phyloP scores from a whole-genome alignment of 1,140 invertebrate species.

The Tetramorium alpestre region DNA sequence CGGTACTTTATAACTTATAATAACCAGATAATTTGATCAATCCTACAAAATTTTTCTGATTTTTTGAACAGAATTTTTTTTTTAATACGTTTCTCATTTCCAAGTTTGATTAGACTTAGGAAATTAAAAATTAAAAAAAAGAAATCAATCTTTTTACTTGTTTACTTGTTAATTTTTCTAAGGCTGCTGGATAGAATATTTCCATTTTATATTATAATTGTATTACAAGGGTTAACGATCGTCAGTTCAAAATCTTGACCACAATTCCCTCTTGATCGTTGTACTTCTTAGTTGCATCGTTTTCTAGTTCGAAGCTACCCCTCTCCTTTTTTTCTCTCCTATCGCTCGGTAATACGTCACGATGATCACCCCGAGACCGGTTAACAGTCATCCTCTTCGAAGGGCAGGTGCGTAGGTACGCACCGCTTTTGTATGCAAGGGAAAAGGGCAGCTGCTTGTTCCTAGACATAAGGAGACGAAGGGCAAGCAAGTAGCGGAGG shows the following conservation, averaged over 20 bases:
- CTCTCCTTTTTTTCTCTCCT: conserved; percentile 1
- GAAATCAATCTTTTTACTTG: background rate
- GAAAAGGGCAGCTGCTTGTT: conserved; percentile 72
- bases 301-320: background rate
- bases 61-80: too few relatives aligned
- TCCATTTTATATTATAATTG: background rate
- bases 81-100: background rate
- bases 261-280: background rate
- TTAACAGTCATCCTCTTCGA: conserved; percentile 71
- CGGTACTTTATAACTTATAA: too few relatives aligned
- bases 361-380: conserved; percentile 56
- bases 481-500: conserved; percentile 61
- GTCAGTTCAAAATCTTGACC: background rate
- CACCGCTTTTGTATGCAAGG: conserved; percentile 48
- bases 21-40: too few relatives aligned
- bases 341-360: conserved; percentile 29
- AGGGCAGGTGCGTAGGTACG: conserved; percentile 78
- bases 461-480: conserved; percentile 71
- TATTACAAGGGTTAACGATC: background rate
- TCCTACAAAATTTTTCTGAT: too few relatives aligned
- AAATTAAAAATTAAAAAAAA: background rate
- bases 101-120: background rate
- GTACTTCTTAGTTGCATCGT: conserved; percentile 8
- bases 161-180: background rate
- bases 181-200: background rate